Evolutionary conservation across 1,140 invertebrate genomes (phyloP), one percentile per base, ranked within the genome.

Genomic region (Trichonephila inaurata): DNA sequence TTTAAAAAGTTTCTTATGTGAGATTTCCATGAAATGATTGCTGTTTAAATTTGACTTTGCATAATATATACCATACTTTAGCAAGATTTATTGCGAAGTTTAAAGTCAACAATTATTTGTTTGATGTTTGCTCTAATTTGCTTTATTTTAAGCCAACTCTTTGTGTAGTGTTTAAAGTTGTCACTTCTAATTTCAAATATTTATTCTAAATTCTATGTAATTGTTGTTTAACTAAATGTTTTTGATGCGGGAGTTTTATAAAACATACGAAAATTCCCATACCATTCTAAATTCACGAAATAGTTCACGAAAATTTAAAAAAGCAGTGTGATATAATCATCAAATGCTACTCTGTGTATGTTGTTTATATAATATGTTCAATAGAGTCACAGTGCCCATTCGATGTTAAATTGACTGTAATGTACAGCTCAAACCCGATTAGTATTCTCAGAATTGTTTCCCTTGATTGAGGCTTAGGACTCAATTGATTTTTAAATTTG

Each of bases 401-500:
- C 28, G 4, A 82, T 51, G 58, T 66, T 81, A 28, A 28, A 40
- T n/a, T 81, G 40, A 61, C 40, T 90, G 69, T 44, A 81, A 28
- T 81, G 51, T 90, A 44, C 60, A 85, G 81, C 90, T 92, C 62
- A 92, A 60, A 66, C 24, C 44, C 51, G n/a, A 85, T 66, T 58
- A 92, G 90, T 24, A 60, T 40, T 91, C 89, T 81, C 72, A 44
- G 21, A 83, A 85, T n/a, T 88, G 33, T 28, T 88, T 88, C 8
- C 64, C 86, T 88, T 88, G 14, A 91, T 91, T 72, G 60, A 81
- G 64, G 60, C 62, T 62, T 33, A 24, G n/a, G 51, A 33, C 58
- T 91, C 89, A 85, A 66, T 88, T 88, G 24, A 28, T 66, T 85
- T 91, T 92, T 85, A 85, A 69, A 92, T 92, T 85, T 92, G 81